Evolutionary conservation across 2,888 invertebrate species (phyloP).

Genomic region (Cataglyphis cursor): DNA sequence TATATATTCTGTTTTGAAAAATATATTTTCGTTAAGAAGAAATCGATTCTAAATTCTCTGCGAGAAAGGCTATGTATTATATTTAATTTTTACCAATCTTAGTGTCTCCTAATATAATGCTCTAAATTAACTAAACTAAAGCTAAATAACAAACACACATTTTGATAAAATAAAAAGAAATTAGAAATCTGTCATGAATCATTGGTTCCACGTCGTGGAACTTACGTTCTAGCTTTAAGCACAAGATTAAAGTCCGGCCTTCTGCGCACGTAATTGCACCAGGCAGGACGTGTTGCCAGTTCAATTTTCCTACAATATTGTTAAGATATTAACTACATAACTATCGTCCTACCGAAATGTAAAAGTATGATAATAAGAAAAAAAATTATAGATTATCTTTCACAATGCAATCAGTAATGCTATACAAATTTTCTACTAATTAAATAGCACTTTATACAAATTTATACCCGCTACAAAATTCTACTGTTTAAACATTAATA

Average conservation of each 20-base stretch:
- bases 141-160: not conserved
- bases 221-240: conserved; percentile 85
- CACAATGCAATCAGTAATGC: not conserved
- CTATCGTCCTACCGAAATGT: not conserved
- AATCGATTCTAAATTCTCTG: not conserved
- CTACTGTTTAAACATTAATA: not conserved
- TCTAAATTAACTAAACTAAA: not conserved
- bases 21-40: not conserved
- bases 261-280: conserved; percentile 83
- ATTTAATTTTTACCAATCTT: not conserved
- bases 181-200: conserved; percentile 54
- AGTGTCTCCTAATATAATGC: not conserved
- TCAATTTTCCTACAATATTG: conserved; percentile 79
- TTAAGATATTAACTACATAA: conserved; percentile 45
- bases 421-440: conserved; percentile 5
- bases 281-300: conserved; percentile 80
- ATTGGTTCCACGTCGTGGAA: conserved; percentile 63
- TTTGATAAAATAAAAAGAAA: conserved; percentile 11
- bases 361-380: not conserved
- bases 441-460: conserved; percentile 20
- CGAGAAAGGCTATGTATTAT: not conserved
- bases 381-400: not conserved
- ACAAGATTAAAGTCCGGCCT: conserved; percentile 85
- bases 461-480: not conserved
- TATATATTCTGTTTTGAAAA: not conserved